phyloP scores from a whole-genome alignment of 2,797 vertebrate species.

The Scolopax rusticola region DNA sequence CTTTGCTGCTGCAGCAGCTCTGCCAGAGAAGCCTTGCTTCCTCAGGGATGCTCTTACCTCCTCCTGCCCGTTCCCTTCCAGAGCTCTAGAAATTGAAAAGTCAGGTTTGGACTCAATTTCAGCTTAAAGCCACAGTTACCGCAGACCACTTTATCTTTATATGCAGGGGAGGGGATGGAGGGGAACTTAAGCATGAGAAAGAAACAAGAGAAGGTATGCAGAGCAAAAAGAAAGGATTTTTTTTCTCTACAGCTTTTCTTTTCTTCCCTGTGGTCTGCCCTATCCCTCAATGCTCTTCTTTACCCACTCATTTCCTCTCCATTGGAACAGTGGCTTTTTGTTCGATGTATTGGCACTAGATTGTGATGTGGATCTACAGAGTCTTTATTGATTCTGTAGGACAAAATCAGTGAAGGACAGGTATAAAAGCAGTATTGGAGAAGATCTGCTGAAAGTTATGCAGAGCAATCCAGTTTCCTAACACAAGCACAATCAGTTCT shows the following conservation, averaged over 20 bases:
- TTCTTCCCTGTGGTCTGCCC: not conserved
- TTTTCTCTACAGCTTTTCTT: not conserved
- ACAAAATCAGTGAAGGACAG: not conserved
- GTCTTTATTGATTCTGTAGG: not conserved
- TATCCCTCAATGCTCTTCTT: not conserved
- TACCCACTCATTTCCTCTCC: not conserved
- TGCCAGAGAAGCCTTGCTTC: conserved; percentile 30
- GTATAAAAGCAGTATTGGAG: not conserved
- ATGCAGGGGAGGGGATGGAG: not conserved
- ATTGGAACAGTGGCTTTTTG: not conserved
- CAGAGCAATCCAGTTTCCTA: not conserved
- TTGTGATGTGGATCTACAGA: not conserved
- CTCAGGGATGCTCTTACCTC: conserved; percentile 29
- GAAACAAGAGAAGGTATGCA: not conserved
- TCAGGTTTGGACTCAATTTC: not conserved
- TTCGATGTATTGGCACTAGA: not conserved
- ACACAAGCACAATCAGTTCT: not conserved
- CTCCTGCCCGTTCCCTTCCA: not conserved
- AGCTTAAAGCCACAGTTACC: not conserved
- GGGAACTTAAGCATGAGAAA: not conserved
- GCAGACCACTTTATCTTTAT: not conserved
- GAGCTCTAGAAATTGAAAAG: not conserved
- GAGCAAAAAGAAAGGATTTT: not conserved
- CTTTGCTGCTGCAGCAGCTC: conserved; percentile 59
- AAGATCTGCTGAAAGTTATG: not conserved